These are phyloP conservation scores for Sylvietta virens DNA, from an alignment of 2,113 vertebrate genomes.

Conservation along the genomic window DNA sequence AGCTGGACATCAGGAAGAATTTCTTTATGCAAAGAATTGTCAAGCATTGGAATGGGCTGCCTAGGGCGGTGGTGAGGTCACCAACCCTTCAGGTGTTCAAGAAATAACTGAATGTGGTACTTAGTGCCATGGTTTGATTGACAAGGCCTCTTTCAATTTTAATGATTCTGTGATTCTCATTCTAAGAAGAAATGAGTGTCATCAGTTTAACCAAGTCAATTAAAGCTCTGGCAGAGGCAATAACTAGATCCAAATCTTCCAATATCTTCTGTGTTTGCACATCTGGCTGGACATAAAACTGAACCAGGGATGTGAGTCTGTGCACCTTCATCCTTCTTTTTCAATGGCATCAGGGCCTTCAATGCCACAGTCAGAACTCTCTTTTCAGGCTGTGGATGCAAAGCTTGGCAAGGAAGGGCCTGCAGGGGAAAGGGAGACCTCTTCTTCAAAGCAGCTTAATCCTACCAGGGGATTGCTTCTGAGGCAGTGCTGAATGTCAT, in stretches of 20 bases:
- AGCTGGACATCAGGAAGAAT: not conserved
- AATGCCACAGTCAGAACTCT: not conserved
- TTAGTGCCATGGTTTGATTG: not conserved
- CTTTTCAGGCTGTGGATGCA: not conserved
- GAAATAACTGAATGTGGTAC: not conserved
- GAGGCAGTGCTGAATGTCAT: not conserved
- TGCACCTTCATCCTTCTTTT: not conserved
- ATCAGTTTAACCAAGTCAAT: not conserved
- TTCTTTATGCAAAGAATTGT: not conserved
- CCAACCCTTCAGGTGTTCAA: not conserved
- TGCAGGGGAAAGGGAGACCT: not conserved
- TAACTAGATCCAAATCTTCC: not conserved
- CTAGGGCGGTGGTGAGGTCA: not conserved
- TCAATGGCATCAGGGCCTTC: not conserved
- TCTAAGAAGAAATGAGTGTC: not conserved
- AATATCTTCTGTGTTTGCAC: not conserved
- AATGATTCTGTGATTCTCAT: not conserved
- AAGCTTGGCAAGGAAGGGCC: not conserved
- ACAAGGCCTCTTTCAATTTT: not conserved
- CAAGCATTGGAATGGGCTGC: not conserved
- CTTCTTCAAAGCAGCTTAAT: conserved; percentile 25
- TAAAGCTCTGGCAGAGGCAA: not conserved
- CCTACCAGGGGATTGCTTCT: not conserved
- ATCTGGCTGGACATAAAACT: not conserved
- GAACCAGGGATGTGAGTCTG: not conserved